Evolutionary conservation across 37 sponge, comb jelly and placozoan genomes (phyloP), one percentile per base, ranked within the genome.

Genomic region (Chondrilla cf. caribensis): DNA sequence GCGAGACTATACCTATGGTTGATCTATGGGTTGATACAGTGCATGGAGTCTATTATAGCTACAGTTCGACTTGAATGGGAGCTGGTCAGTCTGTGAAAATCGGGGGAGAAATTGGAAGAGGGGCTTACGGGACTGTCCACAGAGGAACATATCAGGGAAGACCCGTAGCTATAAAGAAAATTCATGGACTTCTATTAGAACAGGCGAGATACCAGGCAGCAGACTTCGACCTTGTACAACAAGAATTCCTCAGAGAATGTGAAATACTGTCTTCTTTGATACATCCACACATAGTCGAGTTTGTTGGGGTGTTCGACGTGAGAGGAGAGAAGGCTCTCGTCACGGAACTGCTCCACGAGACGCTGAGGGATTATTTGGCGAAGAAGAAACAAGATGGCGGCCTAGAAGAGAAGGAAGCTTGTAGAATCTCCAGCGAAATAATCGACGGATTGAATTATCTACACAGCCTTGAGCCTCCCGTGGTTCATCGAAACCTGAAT

Each of bases 401-500:
- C 22, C 40, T 73, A 43, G 18, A 21, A 1, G n/a, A 3, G 15
- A 17, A 39, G n/a, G 24, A 2, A 73, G 44, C 41, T 43, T 2
- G 19, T 31, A 18, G 25, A 2, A 73, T 73, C n/a, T 73, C 37
- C 25, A 3, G 8, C 76, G 44, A 73, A 17, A 39, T 73, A 22
- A 43, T 37, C 18, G 29, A 17, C 25, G 76, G 76, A 6, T 39
- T 73, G 76, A 73, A 18, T 8, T 73, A n/a, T 43, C 76, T 73
- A 39, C 76, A 73, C 25, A 1, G 2, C 15, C 44, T 15, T 6
- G 25, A 37, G 0, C 76, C 76, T 39, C 76, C 41, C 2, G 21
- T 73, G n/a, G 44, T 73, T 17, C 76, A 73, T 39, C 76, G 76
- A 14, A n/a, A 73, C 43, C 76, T 73, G 11, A 39, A 73, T 43